Evolutionary conservation across 2,888 invertebrate genomes (phyloP).

Genomic region (Trisateles emortualis): DNA sequence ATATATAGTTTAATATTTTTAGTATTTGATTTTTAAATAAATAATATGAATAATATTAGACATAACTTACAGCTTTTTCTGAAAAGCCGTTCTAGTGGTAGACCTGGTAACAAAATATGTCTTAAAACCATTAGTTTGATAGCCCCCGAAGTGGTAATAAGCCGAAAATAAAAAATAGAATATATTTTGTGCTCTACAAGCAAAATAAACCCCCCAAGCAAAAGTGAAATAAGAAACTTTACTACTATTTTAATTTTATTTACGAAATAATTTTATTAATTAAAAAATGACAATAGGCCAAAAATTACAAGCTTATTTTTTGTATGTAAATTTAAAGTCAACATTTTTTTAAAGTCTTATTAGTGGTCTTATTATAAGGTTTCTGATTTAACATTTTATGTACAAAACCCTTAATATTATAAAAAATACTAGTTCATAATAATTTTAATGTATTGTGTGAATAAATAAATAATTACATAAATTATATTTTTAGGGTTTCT

Average conservation of each 20-base stretch:
- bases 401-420: too few species aligned
- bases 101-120: slow-evolving; percentile 42
- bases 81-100: neutral
- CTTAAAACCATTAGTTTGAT: slow-evolving; percentile 42
- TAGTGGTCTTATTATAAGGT: too few species aligned
- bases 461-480: neutral
- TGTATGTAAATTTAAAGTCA: too few species aligned
- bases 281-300: too few species aligned
- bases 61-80: neutral
- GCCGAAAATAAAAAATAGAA: neutral
- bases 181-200: neutral
- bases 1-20: neutral
- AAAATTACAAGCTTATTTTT: too few species aligned
- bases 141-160: neutral
- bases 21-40: neutral
- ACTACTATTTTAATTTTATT: neutral
- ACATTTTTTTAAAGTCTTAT: too few species aligned
- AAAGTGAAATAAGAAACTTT: neutral
- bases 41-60: neutral
- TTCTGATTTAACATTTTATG: too few species aligned
- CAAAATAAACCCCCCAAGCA: neutral
- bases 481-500: neutral
- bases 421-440: too few species aligned
- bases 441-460: too few species aligned
- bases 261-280: too few species aligned